Evolutionary conservation across 1,140 invertebrate species (phyloP).

Genomic region (Trachymyrmex cornetzi): DNA sequence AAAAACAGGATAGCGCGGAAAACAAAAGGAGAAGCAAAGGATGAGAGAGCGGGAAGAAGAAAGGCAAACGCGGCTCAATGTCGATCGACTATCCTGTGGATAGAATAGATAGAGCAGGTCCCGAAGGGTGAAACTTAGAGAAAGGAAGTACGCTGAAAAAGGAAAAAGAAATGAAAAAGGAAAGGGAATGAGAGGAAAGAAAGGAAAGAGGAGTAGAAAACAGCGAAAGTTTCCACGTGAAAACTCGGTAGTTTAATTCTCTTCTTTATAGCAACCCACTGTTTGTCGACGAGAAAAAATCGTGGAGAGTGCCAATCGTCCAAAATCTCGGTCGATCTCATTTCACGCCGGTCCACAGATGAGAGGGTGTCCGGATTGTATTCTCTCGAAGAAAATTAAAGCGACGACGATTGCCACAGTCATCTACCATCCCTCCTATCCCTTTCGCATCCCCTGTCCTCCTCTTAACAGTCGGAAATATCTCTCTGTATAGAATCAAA

Average conservation of each 20-base stretch:
- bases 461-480: neutral
- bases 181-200: neutral
- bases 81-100: slow-evolving; percentile 53
- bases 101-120: slow-evolving; percentile 34
- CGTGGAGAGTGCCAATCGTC: slow-evolving; percentile 50
- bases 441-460: neutral
- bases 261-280: slow-evolving; percentile 30
- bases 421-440: slow-evolving; percentile 3
- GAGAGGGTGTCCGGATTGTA: slow-evolving; percentile 36
- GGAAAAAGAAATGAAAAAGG: too few species aligned
- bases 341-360: slow-evolving; percentile 22
- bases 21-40: slow-evolving; percentile 27
- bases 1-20: slow-evolving; percentile 37
- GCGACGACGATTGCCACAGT: slow-evolving; percentile 34
- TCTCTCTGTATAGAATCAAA: slow-evolving; percentile 54
- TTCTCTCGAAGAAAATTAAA: slow-evolving; percentile 65
- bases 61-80: slow-evolving; percentile 18
- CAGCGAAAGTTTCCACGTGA: slow-evolving; percentile 63
- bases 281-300: slow-evolving; percentile 35
- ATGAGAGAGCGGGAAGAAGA: neutral
- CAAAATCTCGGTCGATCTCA: slow-evolving; percentile 64
- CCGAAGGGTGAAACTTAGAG: slow-evolving; percentile 3
- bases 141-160: neutral
- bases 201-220: neutral
- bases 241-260: slow-evolving; percentile 70